Evolutionary conservation across 1,140 invertebrate species (phyloP), one percentile per base, ranked within the genome.

Genomic region (Chymomyza costata): DNA sequence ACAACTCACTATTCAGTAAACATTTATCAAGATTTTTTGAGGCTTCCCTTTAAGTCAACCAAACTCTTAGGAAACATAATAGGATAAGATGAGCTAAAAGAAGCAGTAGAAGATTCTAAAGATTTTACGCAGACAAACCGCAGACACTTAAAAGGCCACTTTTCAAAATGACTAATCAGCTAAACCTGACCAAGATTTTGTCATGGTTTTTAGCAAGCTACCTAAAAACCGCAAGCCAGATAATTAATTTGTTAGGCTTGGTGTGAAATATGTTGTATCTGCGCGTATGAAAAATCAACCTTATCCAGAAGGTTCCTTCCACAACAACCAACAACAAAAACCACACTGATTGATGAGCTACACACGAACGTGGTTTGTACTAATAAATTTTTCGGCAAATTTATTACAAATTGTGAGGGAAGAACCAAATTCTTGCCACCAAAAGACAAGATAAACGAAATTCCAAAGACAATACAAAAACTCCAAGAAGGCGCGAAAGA

Each of bases 361-460:
- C 56, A 73, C 62, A 62, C 64, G 64, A 65, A 65, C 56, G 70
- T 65, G 57, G 39, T 76, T 69, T 83, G 81, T 83, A 81, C 76
- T 51, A 71, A 83, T 83, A 83, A 83, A 83, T 83, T 83, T 58
- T 65, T 58, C 19, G 74, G 58, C 68, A 66, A 70, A 70, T 66
- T 70, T 57, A 57, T 47, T 66, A 58, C 60, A 61, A 70, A 66
- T 56, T 63, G 63, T 51, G 49, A 39, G 25, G 38, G 31, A 40
- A 35, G 39, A 53, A 53, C 13, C n/a, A 51, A 62, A 62, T 59
- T 53, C 48, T 44, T 54, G 30, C 5, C 35, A 38, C 8, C 19
- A 14, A 17, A 19, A 30, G 65, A 65, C 35, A 38, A 65, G 59
- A 65, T 63, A 65, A 55, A 58, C 62, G 58, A 25, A 53, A 53